phyloP scores from a whole-genome alignment of 2,113 vertebrate genomes.

The Fukomys damarensis region DNA sequence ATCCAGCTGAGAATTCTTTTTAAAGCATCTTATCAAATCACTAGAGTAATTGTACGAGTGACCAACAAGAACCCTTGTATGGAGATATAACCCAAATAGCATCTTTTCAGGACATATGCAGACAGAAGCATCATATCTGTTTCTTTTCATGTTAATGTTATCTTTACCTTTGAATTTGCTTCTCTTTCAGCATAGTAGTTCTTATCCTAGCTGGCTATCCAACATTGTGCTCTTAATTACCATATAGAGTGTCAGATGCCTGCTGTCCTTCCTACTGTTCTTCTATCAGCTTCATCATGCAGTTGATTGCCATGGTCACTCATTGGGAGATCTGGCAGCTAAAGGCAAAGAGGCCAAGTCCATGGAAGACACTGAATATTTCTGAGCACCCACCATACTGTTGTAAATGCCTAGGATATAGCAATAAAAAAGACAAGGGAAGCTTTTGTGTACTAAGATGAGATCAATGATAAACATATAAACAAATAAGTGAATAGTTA shows the following conservation, averaged over 20 bases:
- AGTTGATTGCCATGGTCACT: not conserved
- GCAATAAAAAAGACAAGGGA: not conserved
- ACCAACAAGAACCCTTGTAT: not conserved
- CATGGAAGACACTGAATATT: not conserved
- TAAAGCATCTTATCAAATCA: not conserved
- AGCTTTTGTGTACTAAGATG: not conserved
- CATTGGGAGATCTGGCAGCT: slow-evolving; percentile 33
- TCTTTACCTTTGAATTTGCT: slow-evolving; percentile 31
- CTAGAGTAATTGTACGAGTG: not conserved
- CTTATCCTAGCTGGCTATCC: slow-evolving; percentile 24
- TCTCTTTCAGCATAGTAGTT: not conserved
- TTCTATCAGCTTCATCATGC: not conserved
- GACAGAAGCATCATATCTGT: not conserved
- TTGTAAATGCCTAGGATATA: not conserved
- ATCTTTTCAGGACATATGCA: not conserved
- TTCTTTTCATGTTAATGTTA: not conserved
- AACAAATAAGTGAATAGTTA: not conserved
- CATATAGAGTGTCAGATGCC: slow-evolving; percentile 52
- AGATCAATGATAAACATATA: not conserved
- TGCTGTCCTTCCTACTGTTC: slow-evolving; percentile 19
- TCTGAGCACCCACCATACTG: not conserved
- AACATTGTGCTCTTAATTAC: slow-evolving; percentile 17
- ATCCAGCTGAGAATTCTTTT: not conserved
- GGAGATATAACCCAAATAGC: not conserved
- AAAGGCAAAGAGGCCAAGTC: slow-evolving; percentile 19